Evolutionary conservation across 2,113 vertebrate genomes (phyloP).

Genomic region (Pipa parva): DNA sequence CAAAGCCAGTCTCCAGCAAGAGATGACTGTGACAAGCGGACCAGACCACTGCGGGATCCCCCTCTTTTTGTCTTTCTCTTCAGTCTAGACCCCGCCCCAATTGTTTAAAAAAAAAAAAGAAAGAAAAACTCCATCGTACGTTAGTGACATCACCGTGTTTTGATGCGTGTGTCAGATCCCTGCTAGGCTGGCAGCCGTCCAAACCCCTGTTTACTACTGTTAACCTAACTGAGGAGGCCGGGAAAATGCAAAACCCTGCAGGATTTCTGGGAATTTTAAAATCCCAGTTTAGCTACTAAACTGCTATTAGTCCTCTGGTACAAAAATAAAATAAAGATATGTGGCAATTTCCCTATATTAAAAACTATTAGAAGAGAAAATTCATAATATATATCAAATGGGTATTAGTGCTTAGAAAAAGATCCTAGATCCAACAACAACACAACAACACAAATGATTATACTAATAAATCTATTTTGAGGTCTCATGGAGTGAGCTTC

Average conservation of each 20-base stretch:
- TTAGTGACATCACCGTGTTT: constrained; percentile 36
- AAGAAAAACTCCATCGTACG: constrained; percentile 19
- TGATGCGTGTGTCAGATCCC: constrained; percentile 24
- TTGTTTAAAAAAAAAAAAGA: neutral
- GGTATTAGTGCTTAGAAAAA: too few relatives aligned
- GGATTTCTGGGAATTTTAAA: constrained; percentile 1
- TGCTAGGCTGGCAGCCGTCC: neutral
- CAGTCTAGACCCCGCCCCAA: neutral
- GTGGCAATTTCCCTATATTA: too few relatives aligned
- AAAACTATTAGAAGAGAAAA: too few relatives aligned
- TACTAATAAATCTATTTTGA: too few relatives aligned
- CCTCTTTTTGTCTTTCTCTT: constrained; percentile 19
- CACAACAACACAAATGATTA: too few relatives aligned
- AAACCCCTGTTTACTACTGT: too few relatives aligned
- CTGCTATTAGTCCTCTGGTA: neutral
- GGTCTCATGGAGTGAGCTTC: too few relatives aligned
- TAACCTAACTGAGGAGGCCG: neutral
- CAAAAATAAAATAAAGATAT: neutral
- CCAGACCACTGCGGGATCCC: neutral
- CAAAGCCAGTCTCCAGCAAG: too few relatives aligned
- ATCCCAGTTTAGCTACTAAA: neutral
- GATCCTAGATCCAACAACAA: too few relatives aligned
- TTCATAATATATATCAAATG: too few relatives aligned
- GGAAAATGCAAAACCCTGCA: neutral
- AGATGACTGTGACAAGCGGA: neutral